These are phyloP conservation scores for Sesamia nonagrioides DNA, from an alignment of 1,140 invertebrate genomes.

Conservation along the genomic window DNA sequence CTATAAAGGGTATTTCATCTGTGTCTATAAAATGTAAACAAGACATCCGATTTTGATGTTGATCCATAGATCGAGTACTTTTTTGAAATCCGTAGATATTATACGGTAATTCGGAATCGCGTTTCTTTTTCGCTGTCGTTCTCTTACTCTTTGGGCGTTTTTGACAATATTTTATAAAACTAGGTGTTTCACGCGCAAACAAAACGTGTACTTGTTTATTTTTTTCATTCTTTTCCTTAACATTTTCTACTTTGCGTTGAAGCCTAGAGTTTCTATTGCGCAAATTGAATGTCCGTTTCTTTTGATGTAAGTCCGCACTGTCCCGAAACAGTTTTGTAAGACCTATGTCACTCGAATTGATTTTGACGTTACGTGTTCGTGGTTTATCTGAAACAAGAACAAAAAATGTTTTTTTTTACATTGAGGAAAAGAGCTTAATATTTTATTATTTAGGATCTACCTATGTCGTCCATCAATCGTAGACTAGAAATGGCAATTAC, in stretches of 20 bases:
- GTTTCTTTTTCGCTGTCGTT: neutral
- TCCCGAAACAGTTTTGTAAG: neutral
- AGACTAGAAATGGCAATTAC: too few relatives aligned
- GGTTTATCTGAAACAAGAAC: constrained; percentile 7
- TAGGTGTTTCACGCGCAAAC: constrained; percentile 8
- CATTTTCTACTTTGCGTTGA: neutral
- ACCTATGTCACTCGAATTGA: constrained; percentile 8
- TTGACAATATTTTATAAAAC: constrained; percentile 1
- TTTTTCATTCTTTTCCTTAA: neutral
- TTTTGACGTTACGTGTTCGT: neutral
- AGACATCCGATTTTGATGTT: constrained; percentile 4
- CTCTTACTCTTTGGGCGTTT: neutral
- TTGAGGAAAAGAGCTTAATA: too few relatives aligned
- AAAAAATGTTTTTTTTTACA: too few relatives aligned
- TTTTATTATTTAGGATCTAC: too few relatives aligned
- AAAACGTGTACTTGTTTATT: constrained; percentile 16
- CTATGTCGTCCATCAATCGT: too few relatives aligned
- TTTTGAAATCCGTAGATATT: constrained; percentile 31
- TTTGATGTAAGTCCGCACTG: neutral
- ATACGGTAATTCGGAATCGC: neutral
- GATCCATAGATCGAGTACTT: constrained; percentile 10
- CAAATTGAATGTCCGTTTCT: neutral
- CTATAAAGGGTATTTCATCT: constrained; percentile 21
- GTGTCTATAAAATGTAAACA: constrained; percentile 1
- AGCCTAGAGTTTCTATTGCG: neutral